Base-by-base conservation (phyloP, 1,140 invertebrate species). In the Plectus sambesii region DNA sequence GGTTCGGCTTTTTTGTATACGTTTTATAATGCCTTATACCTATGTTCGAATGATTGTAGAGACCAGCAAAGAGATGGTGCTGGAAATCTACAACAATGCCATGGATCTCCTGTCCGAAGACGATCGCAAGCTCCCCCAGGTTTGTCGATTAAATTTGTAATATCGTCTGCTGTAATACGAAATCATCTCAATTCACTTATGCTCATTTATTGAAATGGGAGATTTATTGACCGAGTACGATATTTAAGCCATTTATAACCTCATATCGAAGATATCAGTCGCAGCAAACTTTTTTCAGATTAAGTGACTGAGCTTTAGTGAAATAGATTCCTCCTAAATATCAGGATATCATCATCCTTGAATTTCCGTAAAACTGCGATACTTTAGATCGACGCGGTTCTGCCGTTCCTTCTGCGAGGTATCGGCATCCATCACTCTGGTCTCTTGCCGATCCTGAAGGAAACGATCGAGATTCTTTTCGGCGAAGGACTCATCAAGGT, bases 401-500 rank as follows among this genome's bases (percentile, higher is more conserved):
- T 98, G 45, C 93, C 94, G 0, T 69, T 98, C 9, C 72, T 99
- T 20, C 78, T 84, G 61, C 79, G 92, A 53, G 93, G 94, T 15
- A 94, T 99, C 63, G 94, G 93, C 29, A 96, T 99, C 51, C 94
- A 99, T 81, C 94, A 99, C 62, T 73, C 71, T 56, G 80, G 94
- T 4, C 72, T 99, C 17, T 72, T 99, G 56, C 94, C 94, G 2
- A 86, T 99, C 50, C 72, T 99, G 8, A 99, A 99, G 72, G 94
- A 99, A 77, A 94, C 89, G 0, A 89, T 98, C 41, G 94, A 99
- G 75, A 96, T 99, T 66, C 74, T 99, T 8, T 99, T 99, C 63
- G 84, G 87, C 0, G 88, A 97, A 74, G 92, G 94, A 19, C 75
- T 96, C 6, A 84, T 96, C 29, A 96, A 96, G 70, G 74, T 75